A percentile compares a stretch with the other conserved stretches of the same genome.
phyloP scores from a whole-genome alignment of 2,797 vertebrate species.

The Arnoldichthys spilopterus region DNA sequence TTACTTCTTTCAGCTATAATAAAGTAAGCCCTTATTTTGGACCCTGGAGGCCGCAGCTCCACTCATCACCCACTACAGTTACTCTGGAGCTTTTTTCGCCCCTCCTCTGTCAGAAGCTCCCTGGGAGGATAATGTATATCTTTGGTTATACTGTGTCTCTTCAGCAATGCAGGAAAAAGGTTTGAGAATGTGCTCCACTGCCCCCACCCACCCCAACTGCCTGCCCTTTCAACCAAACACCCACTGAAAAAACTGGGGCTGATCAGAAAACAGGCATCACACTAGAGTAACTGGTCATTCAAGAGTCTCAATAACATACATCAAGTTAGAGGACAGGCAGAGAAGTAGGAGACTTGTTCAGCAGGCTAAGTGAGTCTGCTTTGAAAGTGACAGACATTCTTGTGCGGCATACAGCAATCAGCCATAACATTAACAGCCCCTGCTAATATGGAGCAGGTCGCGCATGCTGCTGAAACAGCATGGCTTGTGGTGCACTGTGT shows the following conservation, averaged over 20 bases:
- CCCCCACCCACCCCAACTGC: neutral
- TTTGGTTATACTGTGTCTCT: neutral
- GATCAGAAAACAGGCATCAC: neutral
- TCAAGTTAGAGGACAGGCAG: neutral
- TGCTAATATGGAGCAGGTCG: too few relatives aligned
- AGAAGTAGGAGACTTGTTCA: slow-evolving; percentile 1
- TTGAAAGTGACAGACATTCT: neutral
- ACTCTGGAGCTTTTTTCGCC: neutral
- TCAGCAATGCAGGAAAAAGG: neutral
- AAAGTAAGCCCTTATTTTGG: neutral
- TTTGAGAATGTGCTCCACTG: neutral
- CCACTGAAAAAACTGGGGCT: neutral
- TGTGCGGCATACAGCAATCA: too few relatives aligned
- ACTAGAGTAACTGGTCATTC: neutral
- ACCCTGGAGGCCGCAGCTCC: neutral
- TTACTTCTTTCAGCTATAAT: neutral
- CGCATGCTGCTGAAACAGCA: too few relatives aligned
- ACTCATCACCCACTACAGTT: neutral
- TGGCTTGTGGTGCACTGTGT: too few relatives aligned
- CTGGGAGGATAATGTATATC: neutral
- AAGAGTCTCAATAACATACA: neutral
- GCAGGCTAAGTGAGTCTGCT: slow-evolving; percentile 13
- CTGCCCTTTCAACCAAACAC: too few relatives aligned
- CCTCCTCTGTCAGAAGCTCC: neutral
- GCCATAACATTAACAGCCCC: too few relatives aligned